phyloP scores from a whole-genome alignment of 2,113 vertebrate genomes.

The Tiliqua scincoides region DNA sequence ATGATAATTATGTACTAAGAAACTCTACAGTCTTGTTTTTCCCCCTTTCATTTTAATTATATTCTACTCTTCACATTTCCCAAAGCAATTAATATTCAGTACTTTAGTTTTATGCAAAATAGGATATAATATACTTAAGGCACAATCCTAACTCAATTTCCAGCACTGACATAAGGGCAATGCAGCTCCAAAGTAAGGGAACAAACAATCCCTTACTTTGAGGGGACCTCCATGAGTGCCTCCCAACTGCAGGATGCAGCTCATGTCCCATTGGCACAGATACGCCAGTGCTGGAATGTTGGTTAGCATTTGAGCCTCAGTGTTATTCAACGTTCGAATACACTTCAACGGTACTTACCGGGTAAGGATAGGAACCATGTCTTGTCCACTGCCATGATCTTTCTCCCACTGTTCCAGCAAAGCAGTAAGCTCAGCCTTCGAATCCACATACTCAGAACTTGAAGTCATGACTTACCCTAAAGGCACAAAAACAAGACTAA shows the following conservation, averaged over 20 bases:
- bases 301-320: too few species aligned
- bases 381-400: slow-evolving; percentile 91
- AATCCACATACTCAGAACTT: slow-evolving; percentile 87
- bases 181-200: too few species aligned
- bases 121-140: too few species aligned
- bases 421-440: slow-evolving; percentile 96
- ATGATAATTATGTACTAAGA: background rate
- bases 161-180: too few species aligned
- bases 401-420: slow-evolving; percentile 97
- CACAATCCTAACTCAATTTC: too few species aligned
- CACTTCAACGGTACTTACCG: slow-evolving; percentile 79
- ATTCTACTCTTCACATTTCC: background rate
- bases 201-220: too few species aligned
- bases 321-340: background rate
- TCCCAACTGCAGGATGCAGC: too few species aligned
- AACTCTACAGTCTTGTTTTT: background rate
- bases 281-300: too few species aligned
- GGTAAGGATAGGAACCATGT: slow-evolving; percentile 92
- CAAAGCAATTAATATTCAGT: background rate
- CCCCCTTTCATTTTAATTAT: background rate
- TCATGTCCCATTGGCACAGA: too few species aligned
- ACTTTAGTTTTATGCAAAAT: background rate
- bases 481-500: slow-evolving; percentile 1
- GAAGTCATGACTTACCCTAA: slow-evolving; percentile 88
- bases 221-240: too few species aligned